phyloP scores from a whole-genome alignment of 2,113 vertebrate genomes.

The Psammodynastes pulverulentus region DNA sequence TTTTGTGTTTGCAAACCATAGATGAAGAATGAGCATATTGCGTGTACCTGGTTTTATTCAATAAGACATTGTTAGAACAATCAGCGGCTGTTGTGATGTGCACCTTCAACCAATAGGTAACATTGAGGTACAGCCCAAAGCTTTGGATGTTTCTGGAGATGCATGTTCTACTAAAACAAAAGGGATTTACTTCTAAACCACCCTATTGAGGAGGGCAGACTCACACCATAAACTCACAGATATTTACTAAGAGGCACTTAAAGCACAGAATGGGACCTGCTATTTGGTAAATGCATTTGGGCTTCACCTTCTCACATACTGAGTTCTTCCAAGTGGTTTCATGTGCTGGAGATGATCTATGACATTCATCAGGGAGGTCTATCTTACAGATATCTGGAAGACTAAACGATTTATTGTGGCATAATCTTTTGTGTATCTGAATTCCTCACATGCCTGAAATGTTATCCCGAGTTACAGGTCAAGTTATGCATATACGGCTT shows the following conservation, averaged over 20 bases:
- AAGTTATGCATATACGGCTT: neutral
- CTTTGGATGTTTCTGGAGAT: neutral
- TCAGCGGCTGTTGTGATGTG: neutral
- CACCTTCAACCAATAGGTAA: neutral
- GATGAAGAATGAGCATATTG: neutral
- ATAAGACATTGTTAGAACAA: neutral
- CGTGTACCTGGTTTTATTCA: neutral
- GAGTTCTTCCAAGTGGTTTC: neutral
- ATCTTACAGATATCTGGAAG: neutral
- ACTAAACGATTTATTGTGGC: neutral
- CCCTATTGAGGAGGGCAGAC: neutral
- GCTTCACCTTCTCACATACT: neutral
- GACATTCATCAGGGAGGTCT: neutral
- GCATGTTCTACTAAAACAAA: neutral
- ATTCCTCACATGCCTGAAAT: neutral
- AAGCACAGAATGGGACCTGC: neutral
- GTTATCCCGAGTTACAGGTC: neutral
- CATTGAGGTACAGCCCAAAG: neutral
- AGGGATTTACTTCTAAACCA: too few species aligned
- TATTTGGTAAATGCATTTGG: neutral
- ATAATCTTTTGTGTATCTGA: neutral
- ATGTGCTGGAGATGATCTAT: neutral
- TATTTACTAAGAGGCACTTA: neutral
- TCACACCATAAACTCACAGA: neutral
- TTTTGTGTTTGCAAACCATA: neutral